Base-by-base conservation (phyloP, 2,797 vertebrate genomes). In the Tokudaia tokunoshimensis region DNA sequence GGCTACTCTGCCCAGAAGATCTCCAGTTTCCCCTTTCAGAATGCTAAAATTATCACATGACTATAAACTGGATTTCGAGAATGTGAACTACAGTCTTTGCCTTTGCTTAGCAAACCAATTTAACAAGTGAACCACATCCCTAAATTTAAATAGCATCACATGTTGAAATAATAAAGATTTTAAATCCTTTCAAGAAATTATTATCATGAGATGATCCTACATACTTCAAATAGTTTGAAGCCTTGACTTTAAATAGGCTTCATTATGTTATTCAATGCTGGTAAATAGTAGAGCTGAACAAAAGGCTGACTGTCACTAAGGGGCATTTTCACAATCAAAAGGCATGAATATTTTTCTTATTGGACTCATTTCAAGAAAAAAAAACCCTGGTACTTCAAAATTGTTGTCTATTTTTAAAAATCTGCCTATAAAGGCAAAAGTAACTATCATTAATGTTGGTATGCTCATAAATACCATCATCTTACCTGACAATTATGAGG, bases 311-410 rank as follows among this genome's bases (percentile, higher is more conserved):
- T 98, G 93, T 55, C 89, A 97, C 96, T 90, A 96, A 97, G 97
- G 74, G 96, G 75, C 94, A 98, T 98, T 98, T 98, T 98, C 96
- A 98, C 98, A 98, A 95, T 98, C 96, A 98, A 96, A 97, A 93
- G 97, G 94, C 90, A 96, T 83, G 94, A 97, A 94, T 29, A 74
- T 91, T 98, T 76, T 97, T 97, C 92, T 96, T 97, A 97, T 98
- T 97, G 98, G 91, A 97, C 31, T 79, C 59, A 97, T 97, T 98
- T 98, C 20, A 96, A 97, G 89, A 57, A 97, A 97, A 82, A 74
- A 96, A 57, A 97, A 97, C 91, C 13, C 31, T 97, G 92, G 37
- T 87, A 98, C 98, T 98, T 98, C 86, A 96, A 59, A 59, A 97
- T 96, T 97, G 96, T 76, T 1, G 0, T 94, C 82, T 55, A 41